Conservation (phyloP, 2,888 invertebrate species). For the Pecten maximus region DNA sequence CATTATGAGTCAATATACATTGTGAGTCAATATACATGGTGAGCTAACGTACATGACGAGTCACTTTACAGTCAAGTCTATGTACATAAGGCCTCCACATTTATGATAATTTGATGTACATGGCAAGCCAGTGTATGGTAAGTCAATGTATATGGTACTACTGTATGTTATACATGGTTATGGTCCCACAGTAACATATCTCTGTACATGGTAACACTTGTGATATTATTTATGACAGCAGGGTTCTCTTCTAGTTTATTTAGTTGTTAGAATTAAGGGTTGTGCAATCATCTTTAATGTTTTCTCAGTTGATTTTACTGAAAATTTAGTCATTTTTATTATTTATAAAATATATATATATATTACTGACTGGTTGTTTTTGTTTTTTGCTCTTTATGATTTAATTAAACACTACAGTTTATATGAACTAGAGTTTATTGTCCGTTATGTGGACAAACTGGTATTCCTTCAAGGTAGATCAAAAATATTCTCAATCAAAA, state of each 20-base stretch:
- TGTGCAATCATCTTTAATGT: constrained; percentile 14
- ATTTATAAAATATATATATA: constrained; percentile 30
- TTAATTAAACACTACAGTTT: neutral
- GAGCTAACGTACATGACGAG: neutral
- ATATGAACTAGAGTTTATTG: neutral
- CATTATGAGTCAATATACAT: neutral
- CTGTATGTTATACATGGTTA: too few species aligned
- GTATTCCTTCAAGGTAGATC: neutral
- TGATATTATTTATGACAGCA: neutral
- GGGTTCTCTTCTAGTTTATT: neutral
- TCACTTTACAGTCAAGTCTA: too few species aligned
- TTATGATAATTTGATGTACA: too few species aligned
- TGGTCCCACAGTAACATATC: neutral
- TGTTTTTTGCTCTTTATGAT: neutral
- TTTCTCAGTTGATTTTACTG: constrained; percentile 30
- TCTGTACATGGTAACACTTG: neutral
- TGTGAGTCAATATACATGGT: neutral
- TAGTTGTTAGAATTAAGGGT: constrained; percentile 7
- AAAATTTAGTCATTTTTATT: constrained; percentile 21
- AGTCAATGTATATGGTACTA: too few species aligned
- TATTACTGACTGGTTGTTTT: constrained; percentile 4
- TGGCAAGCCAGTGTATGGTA: too few species aligned
- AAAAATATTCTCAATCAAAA: constrained; percentile 26
- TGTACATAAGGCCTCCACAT: too few species aligned
- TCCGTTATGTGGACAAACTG: neutral